Evolutionary conservation across 2,888 invertebrate species (phyloP).

Genomic region (Chironomus tentans): DNA sequence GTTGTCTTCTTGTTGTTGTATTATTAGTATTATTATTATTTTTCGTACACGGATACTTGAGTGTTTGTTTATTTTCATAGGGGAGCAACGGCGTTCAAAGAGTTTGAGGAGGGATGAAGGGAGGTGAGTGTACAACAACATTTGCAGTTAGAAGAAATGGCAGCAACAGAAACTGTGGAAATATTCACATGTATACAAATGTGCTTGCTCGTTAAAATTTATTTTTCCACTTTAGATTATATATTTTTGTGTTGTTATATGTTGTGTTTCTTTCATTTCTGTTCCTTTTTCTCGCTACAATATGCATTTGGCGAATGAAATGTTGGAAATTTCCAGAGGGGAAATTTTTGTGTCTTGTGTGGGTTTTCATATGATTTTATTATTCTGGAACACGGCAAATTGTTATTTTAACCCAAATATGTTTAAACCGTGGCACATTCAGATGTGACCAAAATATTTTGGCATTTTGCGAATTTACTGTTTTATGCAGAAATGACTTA

Average conservation of each 20-base stretch:
- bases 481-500: too few species aligned
- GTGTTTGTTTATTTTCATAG: not conserved
- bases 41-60: not conserved
- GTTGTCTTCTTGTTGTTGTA: not conserved
- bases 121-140: not conserved
- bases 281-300: too few species aligned
- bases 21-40: not conserved
- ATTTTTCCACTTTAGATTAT: not conserved
- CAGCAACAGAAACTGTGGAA: not conserved
- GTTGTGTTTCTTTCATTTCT: not conserved
- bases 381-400: too few species aligned
- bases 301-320: too few species aligned
- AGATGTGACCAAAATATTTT: too few species aligned
- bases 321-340: too few species aligned
- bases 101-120: not conserved
- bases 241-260: not conserved
- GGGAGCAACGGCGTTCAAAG: not conserved
- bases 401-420: too few species aligned
- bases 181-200: not conserved
- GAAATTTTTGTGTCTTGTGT: too few species aligned
- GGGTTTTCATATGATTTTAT: too few species aligned
- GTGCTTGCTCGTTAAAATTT: slow-evolving; percentile 2
- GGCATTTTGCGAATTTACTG: too few species aligned
- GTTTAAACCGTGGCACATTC: too few species aligned
- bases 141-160: too few species aligned